Evolutionary conservation across 2,113 vertebrate species (phyloP), one percentile per base, ranked within the genome.

Genomic region (Spea bombifrons): DNA sequence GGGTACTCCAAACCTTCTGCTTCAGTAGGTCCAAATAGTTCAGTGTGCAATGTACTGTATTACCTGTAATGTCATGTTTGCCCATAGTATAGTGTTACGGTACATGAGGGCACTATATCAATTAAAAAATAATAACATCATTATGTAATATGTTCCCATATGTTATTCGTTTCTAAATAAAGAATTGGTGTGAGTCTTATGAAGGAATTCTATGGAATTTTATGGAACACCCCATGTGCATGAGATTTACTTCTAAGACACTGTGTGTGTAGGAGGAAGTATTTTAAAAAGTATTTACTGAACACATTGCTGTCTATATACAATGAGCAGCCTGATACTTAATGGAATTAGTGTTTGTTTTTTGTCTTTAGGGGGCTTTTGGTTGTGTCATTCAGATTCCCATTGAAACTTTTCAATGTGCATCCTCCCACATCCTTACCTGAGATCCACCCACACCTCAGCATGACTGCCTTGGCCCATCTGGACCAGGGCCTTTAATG

Each of bases 291-390:
- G 65, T 57, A 66, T 72, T 72, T 70, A 68, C 59, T 61, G 71
- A 49, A 13, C 64, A 80, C 55, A 64, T 73, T 66, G 55, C 61
- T 66, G 74, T 82, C 65, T 49, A 66, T 75, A 80, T 75, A 81
- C 64, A 49, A 72, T 48, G 67, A 80, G 0, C 0, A 81, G 75
- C 70, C 83, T 61, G 3, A 49, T 67, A 63, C 68, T 76, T 83
- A 71, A 81, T 75, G 72, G 61, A 75, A 75, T 75, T 75, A 81
- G 78, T 91, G 87, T 90, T 88, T 87, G 84, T 86, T 68, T 0
- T 0, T 44, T 63, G n/a, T 0, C 15, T 81, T 66, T 9, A 8
- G 81, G 78, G 48, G 50, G 13, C 46, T 55, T 0, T 77, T 76
- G 9, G 69, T 43, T 77, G 75, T 83, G 84, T 7, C 0, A 0